phyloP scores from a whole-genome alignment of 2,888 invertebrate genomes.

The Agrilus mali region DNA sequence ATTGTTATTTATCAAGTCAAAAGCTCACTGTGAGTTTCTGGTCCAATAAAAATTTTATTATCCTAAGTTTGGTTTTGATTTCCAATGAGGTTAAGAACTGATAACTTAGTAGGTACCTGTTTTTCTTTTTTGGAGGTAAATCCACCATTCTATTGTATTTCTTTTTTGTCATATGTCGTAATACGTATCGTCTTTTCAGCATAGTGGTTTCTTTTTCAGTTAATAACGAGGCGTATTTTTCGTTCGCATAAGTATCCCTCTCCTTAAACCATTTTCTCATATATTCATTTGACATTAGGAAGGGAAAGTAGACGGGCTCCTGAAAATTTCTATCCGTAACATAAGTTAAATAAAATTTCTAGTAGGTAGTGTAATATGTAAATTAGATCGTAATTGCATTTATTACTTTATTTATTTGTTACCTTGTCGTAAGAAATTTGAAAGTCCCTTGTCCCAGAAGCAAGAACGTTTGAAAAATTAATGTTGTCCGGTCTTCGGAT shows the following conservation, averaged over 20 bases:
- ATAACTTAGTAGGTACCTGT: no score
- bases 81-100: no score
- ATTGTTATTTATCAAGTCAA: no score
- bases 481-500: constrained; percentile 40
- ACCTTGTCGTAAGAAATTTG: constrained; percentile 45
- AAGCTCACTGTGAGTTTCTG: no score
- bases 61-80: no score
- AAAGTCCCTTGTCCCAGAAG: constrained; percentile 21
- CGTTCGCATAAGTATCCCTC: constrained; percentile 39
- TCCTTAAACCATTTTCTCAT: constrained; percentile 46
- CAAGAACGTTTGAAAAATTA: constrained; percentile 38
- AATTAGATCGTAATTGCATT: neutral
- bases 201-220: constrained; percentile 39
- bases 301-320: constrained; percentile 12
- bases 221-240: constrained; percentile 39
- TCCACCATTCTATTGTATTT: no score
- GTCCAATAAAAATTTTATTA: no score
- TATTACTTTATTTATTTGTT: constrained; percentile 7
- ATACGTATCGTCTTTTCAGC: constrained; percentile 23
- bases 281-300: constrained; percentile 43
- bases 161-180: constrained; percentile 17
- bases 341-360: no score
- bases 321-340: constrained; percentile 1
- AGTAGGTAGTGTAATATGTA: no score
- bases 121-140: no score